These are phyloP conservation scores for Oryzias dopingdopingensis DNA, from an alignment of 2,797 vertebrate genomes.

Conservation along the genomic window DNA sequence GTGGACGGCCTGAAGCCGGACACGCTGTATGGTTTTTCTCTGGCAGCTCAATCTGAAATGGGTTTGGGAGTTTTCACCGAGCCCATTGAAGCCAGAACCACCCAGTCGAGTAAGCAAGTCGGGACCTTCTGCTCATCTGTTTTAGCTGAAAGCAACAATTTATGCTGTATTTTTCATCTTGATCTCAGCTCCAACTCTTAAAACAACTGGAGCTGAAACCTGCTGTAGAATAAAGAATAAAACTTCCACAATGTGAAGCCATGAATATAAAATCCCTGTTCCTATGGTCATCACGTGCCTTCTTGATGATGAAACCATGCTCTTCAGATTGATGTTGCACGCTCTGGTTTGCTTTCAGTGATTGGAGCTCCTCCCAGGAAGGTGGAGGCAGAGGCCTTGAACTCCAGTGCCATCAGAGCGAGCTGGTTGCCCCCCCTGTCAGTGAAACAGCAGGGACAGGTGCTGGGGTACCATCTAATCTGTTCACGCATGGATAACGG, in stretches of 20 bases:
- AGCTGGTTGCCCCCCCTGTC: constrained; percentile 90
- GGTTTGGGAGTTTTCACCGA: constrained; percentile 90
- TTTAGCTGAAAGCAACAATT: too few relatives aligned
- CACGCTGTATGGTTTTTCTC: constrained; percentile 86
- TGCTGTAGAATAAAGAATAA: too few relatives aligned
- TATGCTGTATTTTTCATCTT: too few relatives aligned
- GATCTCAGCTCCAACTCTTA: too few relatives aligned
- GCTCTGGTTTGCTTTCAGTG: constrained; percentile 70
- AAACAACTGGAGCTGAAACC: too few relatives aligned
- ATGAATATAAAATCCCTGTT: too few relatives aligned
- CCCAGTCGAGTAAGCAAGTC: constrained; percentile 88
- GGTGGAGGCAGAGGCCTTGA: constrained; percentile 88
- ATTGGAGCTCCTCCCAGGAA: constrained; percentile 87
- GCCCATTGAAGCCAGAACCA: constrained; percentile 83
- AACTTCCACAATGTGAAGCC: too few relatives aligned
- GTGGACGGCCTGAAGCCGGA: constrained; percentile 92
- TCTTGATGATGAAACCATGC: too few relatives aligned
- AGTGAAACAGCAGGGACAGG: constrained; percentile 90
- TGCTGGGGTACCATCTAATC: constrained; percentile 91
- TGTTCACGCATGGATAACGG: constrained; percentile 88
- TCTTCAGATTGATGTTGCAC: background rate
- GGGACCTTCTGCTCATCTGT: too few relatives aligned
- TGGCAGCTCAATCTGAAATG: constrained; percentile 89
- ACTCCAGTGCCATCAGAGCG: constrained; percentile 89
- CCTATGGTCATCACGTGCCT: too few relatives aligned